Base-by-base conservation (phyloP, 1,140 invertebrate species). In the Geopemphigus sp. region DNA sequence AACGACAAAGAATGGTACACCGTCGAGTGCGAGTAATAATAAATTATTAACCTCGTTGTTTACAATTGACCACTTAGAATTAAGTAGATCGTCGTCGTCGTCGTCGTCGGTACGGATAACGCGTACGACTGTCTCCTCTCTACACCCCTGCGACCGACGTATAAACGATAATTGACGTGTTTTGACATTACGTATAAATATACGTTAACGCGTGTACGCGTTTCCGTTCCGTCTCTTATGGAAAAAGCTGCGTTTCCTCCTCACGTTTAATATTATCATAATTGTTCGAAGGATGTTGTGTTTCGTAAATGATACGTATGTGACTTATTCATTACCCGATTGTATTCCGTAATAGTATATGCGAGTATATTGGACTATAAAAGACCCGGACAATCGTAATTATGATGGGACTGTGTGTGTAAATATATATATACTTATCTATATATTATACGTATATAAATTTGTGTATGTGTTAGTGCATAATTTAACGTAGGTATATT, bases 351-450 rank as follows among this genome's bases (percentile, higher is more conserved):
- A 47, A 78, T 78, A 78, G 15, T 47, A 78, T 78, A 17, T 22
- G 22, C 47, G 72, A 22, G 32, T 57, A 74, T 78, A 78, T 78
- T 61, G 74, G 74, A 61, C 74, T 50, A 78, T 78, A 61, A 78
- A 78, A 78, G 29, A 78, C 74, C 74, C 74, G 74, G 74, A 78
- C 74, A 78, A 78, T 61, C 56, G 57, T 78, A 57, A 78, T 78
- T 78, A 78, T 76, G 17, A 78, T 47, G 74, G 10, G 14, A 61
- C 57, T 19, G 11, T 68, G 63, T 68, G 32, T 15, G 74, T 78
- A n/a, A 22, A 24, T 61, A 32, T 61, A 6, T 45, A 66, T 15
- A 47, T 45, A 17, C 19, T 47, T n/a, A n/a, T n/a, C 19, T 5
- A 39, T 39, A 10, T 39, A 39, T n/a, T 19, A 45, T 5, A 24